Conservation (phyloP, 2,797 vertebrate genomes). For the Mionectes olivaceus region DNA sequence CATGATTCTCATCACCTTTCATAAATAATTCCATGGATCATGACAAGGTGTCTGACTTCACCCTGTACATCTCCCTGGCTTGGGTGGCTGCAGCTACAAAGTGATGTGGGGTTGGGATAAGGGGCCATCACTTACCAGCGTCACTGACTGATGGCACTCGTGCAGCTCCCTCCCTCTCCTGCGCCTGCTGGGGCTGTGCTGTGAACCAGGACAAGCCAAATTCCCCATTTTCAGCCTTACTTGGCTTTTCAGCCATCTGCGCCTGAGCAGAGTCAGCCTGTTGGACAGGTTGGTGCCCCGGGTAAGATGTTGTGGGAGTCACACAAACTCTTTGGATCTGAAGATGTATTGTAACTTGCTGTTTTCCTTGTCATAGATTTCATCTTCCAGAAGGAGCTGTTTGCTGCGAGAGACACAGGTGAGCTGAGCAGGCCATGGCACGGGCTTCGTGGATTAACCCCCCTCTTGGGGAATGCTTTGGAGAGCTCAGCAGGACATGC, state of each 20-base stretch:
- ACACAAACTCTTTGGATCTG: background rate
- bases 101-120: background rate
- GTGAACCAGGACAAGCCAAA: background rate
- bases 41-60: background rate
- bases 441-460: fast-evolving
- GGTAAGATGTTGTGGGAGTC: background rate
- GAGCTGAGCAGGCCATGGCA: fast-evolving
- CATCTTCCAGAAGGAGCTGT: slow-evolving; percentile 49
- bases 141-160: background rate
- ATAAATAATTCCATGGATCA: background rate
- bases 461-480: background rate
- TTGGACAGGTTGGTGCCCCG: background rate
- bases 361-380: slow-evolving; percentile 30
- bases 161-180: background rate
- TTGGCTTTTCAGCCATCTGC: background rate
- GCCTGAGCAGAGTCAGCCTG: background rate
- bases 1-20: background rate
- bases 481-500: fast-evolving
- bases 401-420: slow-evolving; percentile 45
- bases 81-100: background rate
- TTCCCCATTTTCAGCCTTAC: background rate
- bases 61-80: fast-evolving
- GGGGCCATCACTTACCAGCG: background rate
- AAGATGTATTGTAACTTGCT: background rate
- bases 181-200: fast-evolving